These are phyloP conservation scores for Drosophila leonis DNA, from an alignment of 2,888 invertebrate species.

Conservation along the genomic window DNA sequence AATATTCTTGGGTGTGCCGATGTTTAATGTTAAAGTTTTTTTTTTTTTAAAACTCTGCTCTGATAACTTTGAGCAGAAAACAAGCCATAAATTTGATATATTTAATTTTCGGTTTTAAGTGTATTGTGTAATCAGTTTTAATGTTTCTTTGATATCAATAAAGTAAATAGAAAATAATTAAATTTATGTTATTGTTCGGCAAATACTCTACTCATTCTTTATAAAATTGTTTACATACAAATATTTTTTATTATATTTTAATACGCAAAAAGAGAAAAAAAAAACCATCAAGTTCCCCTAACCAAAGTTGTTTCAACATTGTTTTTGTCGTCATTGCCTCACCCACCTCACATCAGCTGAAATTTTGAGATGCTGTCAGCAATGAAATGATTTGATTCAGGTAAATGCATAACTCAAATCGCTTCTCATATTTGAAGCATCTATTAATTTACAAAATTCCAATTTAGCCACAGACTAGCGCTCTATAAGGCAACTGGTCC, in stretches of 20 bases:
- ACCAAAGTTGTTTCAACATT: neutral
- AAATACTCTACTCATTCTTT: neutral
- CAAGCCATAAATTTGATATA: neutral
- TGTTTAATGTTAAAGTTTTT: neutral
- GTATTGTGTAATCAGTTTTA: neutral
- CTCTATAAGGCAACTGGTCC: slow-evolving; percentile 50
- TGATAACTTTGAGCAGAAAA: neutral
- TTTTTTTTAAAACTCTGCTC: neutral
- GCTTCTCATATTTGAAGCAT: slow-evolving; percentile 57
- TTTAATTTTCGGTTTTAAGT: neutral
- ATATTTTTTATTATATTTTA: neutral
- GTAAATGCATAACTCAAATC: slow-evolving; percentile 64
- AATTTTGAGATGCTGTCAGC: slow-evolving; percentile 1
- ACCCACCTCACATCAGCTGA: slow-evolving; percentile 3
- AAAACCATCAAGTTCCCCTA: neutral
- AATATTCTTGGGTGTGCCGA: neutral
- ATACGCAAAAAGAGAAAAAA: neutral
- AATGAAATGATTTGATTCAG: slow-evolving; percentile 36
- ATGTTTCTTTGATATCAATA: neutral
- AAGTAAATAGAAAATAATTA: neutral
- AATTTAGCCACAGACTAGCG: slow-evolving; percentile 48
- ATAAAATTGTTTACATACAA: neutral
- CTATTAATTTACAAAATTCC: slow-evolving; percentile 73
- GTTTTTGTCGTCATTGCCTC: neutral
- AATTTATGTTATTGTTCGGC: neutral